Base-by-base conservation (phyloP, 35 echinoderm and acorn worm species). In the Ophioderma brevispina region DNA sequence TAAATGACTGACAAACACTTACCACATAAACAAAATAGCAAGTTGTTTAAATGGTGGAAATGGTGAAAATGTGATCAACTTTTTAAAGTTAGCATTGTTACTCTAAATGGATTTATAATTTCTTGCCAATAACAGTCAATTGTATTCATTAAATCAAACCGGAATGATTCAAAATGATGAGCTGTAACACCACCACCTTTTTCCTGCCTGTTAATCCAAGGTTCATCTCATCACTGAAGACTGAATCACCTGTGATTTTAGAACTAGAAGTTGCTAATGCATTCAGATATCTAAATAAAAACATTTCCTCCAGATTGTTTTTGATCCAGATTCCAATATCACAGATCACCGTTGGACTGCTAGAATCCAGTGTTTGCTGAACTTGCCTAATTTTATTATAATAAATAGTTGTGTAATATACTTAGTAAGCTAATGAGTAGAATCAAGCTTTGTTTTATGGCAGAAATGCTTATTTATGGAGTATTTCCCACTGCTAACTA, bases 251-350 rank as follows among this genome's bases (percentile, higher is more conserved):
- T 13, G 28, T 3, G 59, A 70, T 25, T 70, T 70, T 70, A 70
- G 59, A 70, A 70, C 59, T 70, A 70, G 59, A 70, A 8, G n/a
- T 70, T 70, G 15, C 15, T 70, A 70, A 70, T 70, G 59, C 59
- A 70, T 13, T 70, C 59, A 13, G 59, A 70, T 70, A 25, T 70
- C 28, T 70, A 70, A 70, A 70, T 70, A 4, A 18, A 70, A 70
- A 70, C 41, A 70, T 70, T 70, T 70, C 59, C 59, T 70, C 59
- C 28, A 70, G 59, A 70, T 70, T 70, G 15, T 70, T 70, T 70
- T 70, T 30, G 59, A 70, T 70, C 23, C 59, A 70, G 59, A 70
- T 70, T 3, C 23, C 4, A 70, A 70, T 70, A 70, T 70, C 59
- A 70, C 23, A 25, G 41, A 46, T 46, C 41, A 46, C 17, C 41